Conservation (phyloP, 2,113 vertebrate genomes). For the Megaceryle torquata region DNA sequence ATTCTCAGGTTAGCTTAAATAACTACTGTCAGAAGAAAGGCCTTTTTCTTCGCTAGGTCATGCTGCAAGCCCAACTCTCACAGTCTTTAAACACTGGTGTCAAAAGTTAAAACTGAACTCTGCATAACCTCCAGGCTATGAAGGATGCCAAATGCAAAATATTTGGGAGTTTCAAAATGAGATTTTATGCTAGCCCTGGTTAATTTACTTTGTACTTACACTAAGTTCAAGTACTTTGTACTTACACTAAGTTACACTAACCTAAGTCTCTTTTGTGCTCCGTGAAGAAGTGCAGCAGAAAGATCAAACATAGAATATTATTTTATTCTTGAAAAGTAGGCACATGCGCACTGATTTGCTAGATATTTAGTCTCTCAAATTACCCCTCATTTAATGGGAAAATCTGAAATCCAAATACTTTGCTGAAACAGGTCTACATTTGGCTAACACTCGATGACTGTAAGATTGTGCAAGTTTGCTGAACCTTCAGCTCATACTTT, state of each 20-base stretch:
- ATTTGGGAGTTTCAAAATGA: neutral
- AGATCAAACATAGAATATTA: neutral
- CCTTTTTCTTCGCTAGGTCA: neutral
- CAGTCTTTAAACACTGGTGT: neutral
- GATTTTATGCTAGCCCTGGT: neutral
- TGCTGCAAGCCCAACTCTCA: neutral
- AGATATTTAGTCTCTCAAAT: neutral
- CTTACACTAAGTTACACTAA: neutral
- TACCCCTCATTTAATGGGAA: neutral
- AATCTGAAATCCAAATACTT: neutral
- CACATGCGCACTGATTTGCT: neutral
- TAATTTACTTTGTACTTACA: neutral
- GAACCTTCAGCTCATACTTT: neutral
- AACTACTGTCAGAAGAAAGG: neutral
- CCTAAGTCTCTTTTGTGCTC: neutral
- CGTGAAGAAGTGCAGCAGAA: neutral
- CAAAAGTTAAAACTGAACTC: slow-evolving; percentile 32
- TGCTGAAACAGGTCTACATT: neutral
- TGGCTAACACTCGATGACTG: neutral
- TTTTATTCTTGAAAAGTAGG: neutral
- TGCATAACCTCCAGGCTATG: neutral
- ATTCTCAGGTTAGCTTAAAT: neutral
- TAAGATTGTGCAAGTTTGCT: neutral
- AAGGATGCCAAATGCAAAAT: neutral
- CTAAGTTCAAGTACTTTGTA: neutral